Base-by-base conservation (phyloP, 1,140 invertebrate genomes). In the Cotesia typhae region DNA sequence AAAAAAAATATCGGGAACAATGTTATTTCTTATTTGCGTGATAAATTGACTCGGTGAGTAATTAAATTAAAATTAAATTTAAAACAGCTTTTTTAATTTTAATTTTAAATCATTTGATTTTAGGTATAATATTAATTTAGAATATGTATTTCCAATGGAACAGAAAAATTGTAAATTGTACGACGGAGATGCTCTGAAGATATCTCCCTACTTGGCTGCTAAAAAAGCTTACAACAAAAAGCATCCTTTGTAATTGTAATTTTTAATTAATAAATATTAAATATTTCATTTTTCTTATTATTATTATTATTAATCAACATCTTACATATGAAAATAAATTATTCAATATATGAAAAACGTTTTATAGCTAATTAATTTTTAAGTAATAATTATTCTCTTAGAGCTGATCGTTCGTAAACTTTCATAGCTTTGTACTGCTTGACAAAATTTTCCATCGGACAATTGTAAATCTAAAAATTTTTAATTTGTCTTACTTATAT, bases 71-170 rank as follows among this genome's bases (percentile, higher is more conserved):
- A n/a, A 52, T 60, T 9, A 41, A 20, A 28, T 3, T 5, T 28
- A 2, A 1, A 14, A 17, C 28, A 28, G 17, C 3, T n/a, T 67
- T 59, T 52, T 7, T 77, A 28, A 70, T 66, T 28, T 41, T 67
- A 35, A 61, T 14, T 10, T 17, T 61, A 17, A 17, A 17, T 38
- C 10, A 41, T 59, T 1, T 14, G 60, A 77, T 76, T 75, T 17
- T 75, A 90, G 90, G 74, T 94, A 94, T 78, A 92, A 94, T 75
- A 93, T 96, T 1, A 93, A 95, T 79, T 80, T 95, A 66, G 91
- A 93, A 12, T 95, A 93, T 78, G 92, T 95, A 88, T 95, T 95
- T 79, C 87, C 92, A 7, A 94, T 96, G 84, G 87, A 91, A 7
- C 94, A 96, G 84, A 88, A 87, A 3, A 86, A 92, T 67, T 94